A percentile compares a stretch with the other conserved stretches of the same genome.
Conservation (phyloP, 2,797 vertebrate species). For the Phyllotis vaccarum region DNA sequence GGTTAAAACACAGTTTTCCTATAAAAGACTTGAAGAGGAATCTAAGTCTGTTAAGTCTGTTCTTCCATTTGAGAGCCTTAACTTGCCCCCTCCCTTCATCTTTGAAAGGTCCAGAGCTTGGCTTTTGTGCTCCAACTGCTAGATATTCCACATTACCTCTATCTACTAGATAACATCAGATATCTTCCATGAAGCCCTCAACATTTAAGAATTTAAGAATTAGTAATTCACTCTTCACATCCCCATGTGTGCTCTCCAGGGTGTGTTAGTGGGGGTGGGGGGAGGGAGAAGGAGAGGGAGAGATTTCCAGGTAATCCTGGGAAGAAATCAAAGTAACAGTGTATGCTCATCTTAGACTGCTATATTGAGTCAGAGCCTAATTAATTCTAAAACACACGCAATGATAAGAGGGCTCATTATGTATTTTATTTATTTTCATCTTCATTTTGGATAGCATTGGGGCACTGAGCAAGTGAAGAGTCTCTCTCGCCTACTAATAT, state of each 20-base stretch:
- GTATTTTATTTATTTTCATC: slow-evolving; percentile 12
- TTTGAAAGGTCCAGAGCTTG: not conserved
- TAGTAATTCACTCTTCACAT: not conserved
- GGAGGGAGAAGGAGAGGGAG: too few species aligned
- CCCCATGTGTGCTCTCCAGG: not conserved
- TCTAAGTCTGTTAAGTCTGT: not conserved
- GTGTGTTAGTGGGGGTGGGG: not conserved
- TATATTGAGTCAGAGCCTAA: slow-evolving; percentile 8
- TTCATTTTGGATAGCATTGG: slow-evolving; percentile 4
- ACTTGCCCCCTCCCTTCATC: not conserved
- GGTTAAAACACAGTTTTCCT: not conserved
- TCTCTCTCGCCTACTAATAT: not conserved
- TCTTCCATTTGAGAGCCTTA: not conserved
- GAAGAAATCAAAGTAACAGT: not conserved
- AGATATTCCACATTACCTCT: slow-evolving; percentile 5
- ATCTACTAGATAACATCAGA: not conserved
- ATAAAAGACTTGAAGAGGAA: not conserved
- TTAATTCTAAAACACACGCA: not conserved
- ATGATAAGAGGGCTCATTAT: not conserved
- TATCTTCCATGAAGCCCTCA: not conserved
- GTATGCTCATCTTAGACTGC: not conserved
- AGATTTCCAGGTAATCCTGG: not conserved
- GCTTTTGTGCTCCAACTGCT: not conserved
- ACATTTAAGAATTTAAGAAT: not conserved
- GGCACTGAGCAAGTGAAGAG: not conserved